Conservation (phyloP, 1,140 invertebrate genomes). For the Popillia japonica region DNA sequence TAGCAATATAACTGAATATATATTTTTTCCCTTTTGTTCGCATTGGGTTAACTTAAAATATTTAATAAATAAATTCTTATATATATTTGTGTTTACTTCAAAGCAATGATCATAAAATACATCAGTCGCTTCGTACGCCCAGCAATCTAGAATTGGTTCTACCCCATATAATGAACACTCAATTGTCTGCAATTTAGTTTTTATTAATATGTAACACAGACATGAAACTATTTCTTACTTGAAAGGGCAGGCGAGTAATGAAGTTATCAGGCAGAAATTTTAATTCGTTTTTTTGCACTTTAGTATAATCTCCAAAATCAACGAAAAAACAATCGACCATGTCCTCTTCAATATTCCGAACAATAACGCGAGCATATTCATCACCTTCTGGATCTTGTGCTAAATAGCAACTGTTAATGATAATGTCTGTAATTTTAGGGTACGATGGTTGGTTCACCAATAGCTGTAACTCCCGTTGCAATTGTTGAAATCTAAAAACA, state of each 20-base stretch:
- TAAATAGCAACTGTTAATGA: constrained; percentile 37
- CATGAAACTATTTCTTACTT: constrained; percentile 31
- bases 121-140: constrained; percentile 49
- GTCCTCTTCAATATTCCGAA: constrained; percentile 23
- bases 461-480: constrained; percentile 50
- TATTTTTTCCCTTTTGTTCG: not conserved
- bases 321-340: constrained; percentile 38
- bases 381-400: constrained; percentile 36
- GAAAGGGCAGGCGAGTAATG: constrained; percentile 39
- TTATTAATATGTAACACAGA: not conserved
- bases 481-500: constrained; percentile 47
- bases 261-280: constrained; percentile 31
- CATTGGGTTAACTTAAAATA: not conserved
- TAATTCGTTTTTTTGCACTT: not conserved
- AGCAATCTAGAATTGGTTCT: constrained; percentile 44
- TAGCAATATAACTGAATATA: constrained; percentile 50
- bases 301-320: constrained; percentile 38
- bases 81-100: constrained; percentile 47
- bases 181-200: constrained; percentile 43
- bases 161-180: constrained; percentile 52
- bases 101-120: constrained; percentile 50
- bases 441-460: constrained; percentile 30
- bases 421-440: constrained; percentile 13
- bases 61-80: constrained; percentile 44
- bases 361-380: constrained; percentile 23